Evolutionary conservation across 2,797 vertebrate genomes (phyloP).

Genomic region (Squalus acanthias): DNA sequence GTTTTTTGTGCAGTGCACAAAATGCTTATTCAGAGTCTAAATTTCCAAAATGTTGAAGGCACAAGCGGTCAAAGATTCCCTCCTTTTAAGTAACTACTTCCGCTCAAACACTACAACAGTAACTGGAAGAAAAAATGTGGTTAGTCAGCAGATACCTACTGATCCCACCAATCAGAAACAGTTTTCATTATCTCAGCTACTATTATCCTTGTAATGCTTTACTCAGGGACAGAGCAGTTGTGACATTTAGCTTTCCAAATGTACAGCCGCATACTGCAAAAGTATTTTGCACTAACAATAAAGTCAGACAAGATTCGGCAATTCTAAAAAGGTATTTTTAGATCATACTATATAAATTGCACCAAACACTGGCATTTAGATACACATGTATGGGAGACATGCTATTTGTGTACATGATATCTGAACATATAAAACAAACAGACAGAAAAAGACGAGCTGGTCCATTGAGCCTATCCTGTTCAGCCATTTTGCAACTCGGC

Average conservation of each 20-base stretch:
- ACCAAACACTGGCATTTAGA: background rate
- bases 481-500: background rate
- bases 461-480: background rate
- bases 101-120: background rate
- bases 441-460: no score
- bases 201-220: background rate
- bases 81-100: background rate
- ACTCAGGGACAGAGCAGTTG: background rate
- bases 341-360: background rate
- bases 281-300: background rate
- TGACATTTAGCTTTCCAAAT: background rate
- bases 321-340: background rate
- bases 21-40: background rate
- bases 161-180: background rate
- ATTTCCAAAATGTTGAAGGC: conserved; percentile 14
- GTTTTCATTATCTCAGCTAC: background rate
- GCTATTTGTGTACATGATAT: no score
- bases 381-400: background rate
- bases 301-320: background rate
- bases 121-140: background rate
- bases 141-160: background rate
- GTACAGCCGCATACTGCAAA: background rate
- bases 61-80: background rate
- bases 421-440: background rate
- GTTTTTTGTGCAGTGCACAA: background rate